Evolutionary conservation across 2,888 invertebrate species (phyloP).

Genomic region (Yponomeuta evonymella): DNA sequence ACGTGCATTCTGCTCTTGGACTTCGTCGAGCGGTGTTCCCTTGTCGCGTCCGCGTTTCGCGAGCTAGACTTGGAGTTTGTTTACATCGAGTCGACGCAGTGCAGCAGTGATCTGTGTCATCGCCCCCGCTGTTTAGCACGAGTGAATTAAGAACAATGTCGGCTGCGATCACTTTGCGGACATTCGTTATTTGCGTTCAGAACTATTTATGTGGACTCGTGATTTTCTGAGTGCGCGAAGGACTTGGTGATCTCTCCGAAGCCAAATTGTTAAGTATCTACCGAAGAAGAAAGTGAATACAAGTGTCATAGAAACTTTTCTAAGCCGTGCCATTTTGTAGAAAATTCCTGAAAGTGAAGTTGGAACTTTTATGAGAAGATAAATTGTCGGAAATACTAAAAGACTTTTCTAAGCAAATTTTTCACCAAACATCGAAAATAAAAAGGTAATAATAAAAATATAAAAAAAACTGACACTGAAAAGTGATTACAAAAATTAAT

Average conservation of each 20-base stretch:
- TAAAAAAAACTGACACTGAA: not conserved
- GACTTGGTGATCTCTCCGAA: constrained; percentile 42
- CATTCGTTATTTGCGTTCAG: constrained; percentile 38
- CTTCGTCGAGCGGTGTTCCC: constrained; percentile 56
- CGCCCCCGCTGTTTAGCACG: constrained; percentile 55
- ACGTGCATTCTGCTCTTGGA: constrained; percentile 63
- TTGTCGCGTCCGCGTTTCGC: constrained; percentile 25
- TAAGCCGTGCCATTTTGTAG: constrained; percentile 10
- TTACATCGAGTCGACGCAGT: constrained; percentile 55
- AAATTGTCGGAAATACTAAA: not conserved
- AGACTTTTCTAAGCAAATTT: constrained; percentile 1
- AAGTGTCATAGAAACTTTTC: constrained; percentile 5
- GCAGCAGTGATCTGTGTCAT: constrained; percentile 68
- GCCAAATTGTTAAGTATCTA: constrained; percentile 35
- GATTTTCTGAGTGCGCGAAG: constrained; percentile 44
- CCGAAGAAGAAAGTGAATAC: constrained; percentile 16
- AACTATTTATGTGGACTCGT: constrained; percentile 63
- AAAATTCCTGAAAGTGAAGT: constrained; percentile 8
- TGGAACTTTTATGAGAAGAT: constrained; percentile 3
- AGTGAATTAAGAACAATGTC: constrained; percentile 61
- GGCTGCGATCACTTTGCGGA: constrained; percentile 33
- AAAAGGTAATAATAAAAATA: not conserved
- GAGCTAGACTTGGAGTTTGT: constrained; percentile 54
- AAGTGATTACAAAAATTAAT: not conserved
- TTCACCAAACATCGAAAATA: not conserved